Base-by-base conservation (phyloP, 1,140 invertebrate species). In the Agrilus planipennis region DNA sequence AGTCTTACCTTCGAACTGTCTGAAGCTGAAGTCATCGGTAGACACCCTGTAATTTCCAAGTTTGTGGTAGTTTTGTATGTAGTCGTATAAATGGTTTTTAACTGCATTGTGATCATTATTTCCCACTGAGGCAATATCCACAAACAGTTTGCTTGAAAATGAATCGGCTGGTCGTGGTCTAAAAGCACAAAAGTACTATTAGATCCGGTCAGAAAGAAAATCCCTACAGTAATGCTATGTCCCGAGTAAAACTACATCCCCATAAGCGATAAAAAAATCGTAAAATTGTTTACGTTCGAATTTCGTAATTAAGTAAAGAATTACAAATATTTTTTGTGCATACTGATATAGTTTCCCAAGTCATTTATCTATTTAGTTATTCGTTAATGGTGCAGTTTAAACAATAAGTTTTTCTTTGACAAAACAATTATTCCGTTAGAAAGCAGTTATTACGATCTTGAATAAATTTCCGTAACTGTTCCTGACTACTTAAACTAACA, bases 51-150 rank as follows among this genome's bases (percentile, higher is more conserved):
- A 34, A 3, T 35, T 16, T 11, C 60, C 62, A 9, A 64, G 34
- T 17, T 42, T 53, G 28, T 46, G 51, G 29, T 62, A 66, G 4
- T 48, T 42, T 20, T 58, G 59, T 38, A 70, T 61, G 32, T 57
- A 52, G 7, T 58, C 48, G 39, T 59, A 53, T 10, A 73, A 35
- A 2, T 53, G 42, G 15, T 56, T 49, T 31, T 55, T 51, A n/a
- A 72, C 49, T 1, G 41, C 51, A 5, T 56, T 34, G 18, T 51
- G 41, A 20, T 70, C 51, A 35, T 57, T 51, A 42, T 51, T 63
- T 9, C 60, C 61, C 18, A 61, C 44, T 27, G 67, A 65, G 14
- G 63, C 65, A 10, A 75, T 40, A 47, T 76, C 72, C 15, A 65
- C 34, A 1, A 55, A 61, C 2, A 61, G 53, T 34, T 43, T 46